Conservation (phyloP, 2,113 vertebrate genomes). For the Pterocles orientalis region DNA sequence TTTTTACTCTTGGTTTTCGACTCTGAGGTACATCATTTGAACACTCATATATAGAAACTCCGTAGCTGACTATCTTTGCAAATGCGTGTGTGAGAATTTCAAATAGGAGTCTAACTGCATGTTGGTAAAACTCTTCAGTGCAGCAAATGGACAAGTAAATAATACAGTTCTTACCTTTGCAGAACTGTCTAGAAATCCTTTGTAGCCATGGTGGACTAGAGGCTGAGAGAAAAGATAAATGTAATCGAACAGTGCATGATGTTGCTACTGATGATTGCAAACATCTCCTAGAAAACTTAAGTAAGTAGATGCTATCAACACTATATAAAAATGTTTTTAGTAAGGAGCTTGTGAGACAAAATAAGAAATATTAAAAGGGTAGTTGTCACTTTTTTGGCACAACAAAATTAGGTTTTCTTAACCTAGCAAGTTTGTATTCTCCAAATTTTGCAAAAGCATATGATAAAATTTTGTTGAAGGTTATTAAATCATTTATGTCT, state of each 20-base stretch:
- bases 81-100: neutral
- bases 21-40: neutral
- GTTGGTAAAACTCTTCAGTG: neutral
- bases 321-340: neutral
- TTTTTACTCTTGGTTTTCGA: neutral
- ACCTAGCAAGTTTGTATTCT: neutral
- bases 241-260: conserved; percentile 89
- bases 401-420: neutral
- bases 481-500: neutral
- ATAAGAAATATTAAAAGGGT: neutral
- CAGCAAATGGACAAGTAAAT: conserved; percentile 10
- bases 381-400: neutral
- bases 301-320: conserved; percentile 77
- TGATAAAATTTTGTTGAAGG: neutral
- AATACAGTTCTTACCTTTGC: conserved; percentile 65
- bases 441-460: neutral
- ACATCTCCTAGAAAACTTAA: conserved; percentile 92
- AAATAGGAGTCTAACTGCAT: neutral
- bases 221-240: conserved; percentile 89
- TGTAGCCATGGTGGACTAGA: conserved; percentile 90
- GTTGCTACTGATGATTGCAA: conserved; percentile 98
- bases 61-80: neutral
- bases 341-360: neutral
- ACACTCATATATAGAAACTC: neutral
- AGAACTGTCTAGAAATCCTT: conserved; percentile 95